These are phyloP conservation scores for Syrphus vitripennis DNA, from an alignment of 2,888 invertebrate species.

Conservation along the genomic window DNA sequence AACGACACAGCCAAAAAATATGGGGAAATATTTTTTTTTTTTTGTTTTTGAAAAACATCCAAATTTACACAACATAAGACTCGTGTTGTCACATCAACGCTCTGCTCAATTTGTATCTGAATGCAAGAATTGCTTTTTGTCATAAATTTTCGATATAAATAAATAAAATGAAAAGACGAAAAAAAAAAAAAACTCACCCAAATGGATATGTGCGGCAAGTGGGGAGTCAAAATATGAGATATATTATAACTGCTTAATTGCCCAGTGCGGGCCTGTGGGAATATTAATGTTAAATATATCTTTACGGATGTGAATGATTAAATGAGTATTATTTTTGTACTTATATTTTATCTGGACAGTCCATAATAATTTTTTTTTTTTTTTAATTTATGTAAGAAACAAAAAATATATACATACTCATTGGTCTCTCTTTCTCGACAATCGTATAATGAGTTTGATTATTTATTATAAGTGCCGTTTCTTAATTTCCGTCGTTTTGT, in stretches of 20 bases:
- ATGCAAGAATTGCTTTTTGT: constrained; percentile 43
- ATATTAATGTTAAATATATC: constrained; percentile 48
- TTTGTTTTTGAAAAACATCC: neutral
- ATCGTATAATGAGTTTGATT: constrained; percentile 63
- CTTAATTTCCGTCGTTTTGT: constrained; percentile 59
- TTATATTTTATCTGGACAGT: neutral
- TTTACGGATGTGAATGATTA: constrained; percentile 46
- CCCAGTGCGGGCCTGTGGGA: constrained; percentile 57
- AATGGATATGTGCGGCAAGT: neutral
- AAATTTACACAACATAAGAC: constrained; percentile 63
- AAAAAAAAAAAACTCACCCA: neutral
- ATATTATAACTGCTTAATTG: constrained; percentile 59
- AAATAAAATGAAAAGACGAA: too few species aligned
- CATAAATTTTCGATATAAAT: constrained; percentile 58
- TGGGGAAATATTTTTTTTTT: neutral
- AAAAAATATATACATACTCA: neutral
- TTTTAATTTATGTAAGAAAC: constrained; percentile 1
- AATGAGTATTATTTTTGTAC: constrained; percentile 14
- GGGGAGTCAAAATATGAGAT: constrained; percentile 31
- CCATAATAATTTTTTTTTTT: too few species aligned
- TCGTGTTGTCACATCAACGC: constrained; percentile 63
- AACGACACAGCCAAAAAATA: neutral
- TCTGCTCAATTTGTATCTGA: constrained; percentile 67
- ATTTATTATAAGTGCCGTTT: constrained; percentile 59
- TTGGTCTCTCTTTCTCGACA: constrained; percentile 35